phyloP scores from a whole-genome alignment of 2,113 vertebrate genomes.

The Corythoichthys intestinalis region DNA sequence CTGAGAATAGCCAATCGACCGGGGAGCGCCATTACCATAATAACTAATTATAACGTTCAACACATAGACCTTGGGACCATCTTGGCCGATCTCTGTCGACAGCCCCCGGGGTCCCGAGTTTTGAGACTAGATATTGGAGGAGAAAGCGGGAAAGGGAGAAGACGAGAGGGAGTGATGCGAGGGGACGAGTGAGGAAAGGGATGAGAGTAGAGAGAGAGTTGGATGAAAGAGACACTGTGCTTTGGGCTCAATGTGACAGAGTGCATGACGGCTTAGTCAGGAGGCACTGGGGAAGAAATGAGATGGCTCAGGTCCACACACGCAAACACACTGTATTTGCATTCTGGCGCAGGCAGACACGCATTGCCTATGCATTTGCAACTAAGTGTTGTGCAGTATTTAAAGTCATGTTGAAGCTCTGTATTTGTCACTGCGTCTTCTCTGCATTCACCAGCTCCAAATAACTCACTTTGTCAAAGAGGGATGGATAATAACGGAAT shows the following conservation, averaged over 20 bases:
- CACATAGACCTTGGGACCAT: constrained; percentile 68
- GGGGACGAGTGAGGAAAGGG: neutral
- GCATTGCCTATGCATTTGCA: constrained; percentile 23
- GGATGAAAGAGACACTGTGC: constrained; percentile 54
- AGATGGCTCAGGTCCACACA: constrained; percentile 47
- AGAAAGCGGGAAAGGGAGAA: constrained; percentile 4
- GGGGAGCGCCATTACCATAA: constrained; percentile 57
- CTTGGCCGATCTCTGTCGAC: constrained; percentile 59
- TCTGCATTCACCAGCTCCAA: neutral
- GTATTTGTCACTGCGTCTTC: constrained; percentile 2
- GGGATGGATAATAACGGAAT: neutral
- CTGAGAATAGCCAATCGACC: constrained; percentile 24
- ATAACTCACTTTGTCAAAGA: neutral
- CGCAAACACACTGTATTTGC: constrained; percentile 2
- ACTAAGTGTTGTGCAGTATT: constrained; percentile 15
- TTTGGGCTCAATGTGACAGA: constrained; percentile 52
- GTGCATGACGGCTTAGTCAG: constrained; percentile 56
- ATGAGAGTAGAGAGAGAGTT: constrained; percentile 30
- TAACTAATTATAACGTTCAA: constrained; percentile 53
- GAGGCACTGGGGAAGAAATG: constrained; percentile 47
- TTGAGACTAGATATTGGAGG: constrained; percentile 23
- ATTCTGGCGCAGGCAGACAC: neutral
- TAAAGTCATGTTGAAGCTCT: constrained; percentile 15
- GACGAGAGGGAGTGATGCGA: neutral
- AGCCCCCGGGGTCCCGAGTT: constrained; percentile 60